Evolutionary conservation across 2,113 vertebrate genomes (phyloP), one percentile per base, ranked within the genome.

Genomic region (Delphinapterus leucas): DNA sequence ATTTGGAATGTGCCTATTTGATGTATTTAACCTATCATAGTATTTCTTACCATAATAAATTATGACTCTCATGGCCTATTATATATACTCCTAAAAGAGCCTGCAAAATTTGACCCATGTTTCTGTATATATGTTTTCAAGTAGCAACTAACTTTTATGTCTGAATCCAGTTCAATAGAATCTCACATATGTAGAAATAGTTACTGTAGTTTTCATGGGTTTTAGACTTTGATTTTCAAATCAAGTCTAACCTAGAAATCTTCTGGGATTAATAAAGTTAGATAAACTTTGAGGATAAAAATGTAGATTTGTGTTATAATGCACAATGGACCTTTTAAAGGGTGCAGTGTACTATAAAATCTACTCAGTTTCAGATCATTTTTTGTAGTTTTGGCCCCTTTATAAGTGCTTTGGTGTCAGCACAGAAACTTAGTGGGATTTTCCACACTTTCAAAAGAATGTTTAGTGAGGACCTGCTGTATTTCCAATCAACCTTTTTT

Each of bases 11-110:
- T 88, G 33, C 33, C 80, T 38, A 81, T 76, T 93, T 83, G 89
- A 6, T 95, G 8, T 85, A n/a, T 92, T 96, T 92, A 89, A 65
- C 47, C 8, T 87, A 44, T 79, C 36, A 86, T 86, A 68, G 8
- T 80, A 91, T 77, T 95, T 96, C 84, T 82, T 90, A 71, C 31
- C 41, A 55, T 88, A 88, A 74, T 95, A 88, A 97, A 85, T 97
- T 81, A 44, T 71, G 21, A 68, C 36, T 81, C 17, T 82, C 8
- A 25, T 67, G 14, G 41, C 73, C 53, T 95, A 18, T 79, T 90
- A 79, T 38, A 9, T 68, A 76, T 33, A 65, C 23, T 36, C 11
- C 73, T 73, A 21, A 86, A 84, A 93, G 20, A 85, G 47, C n/a
- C 38, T 95, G 23, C 89, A 84, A 94, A 90, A 88, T 80, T 31